Conservation (phyloP, 2,797 vertebrate genomes). For the Tachyglossus aculeatus region DNA sequence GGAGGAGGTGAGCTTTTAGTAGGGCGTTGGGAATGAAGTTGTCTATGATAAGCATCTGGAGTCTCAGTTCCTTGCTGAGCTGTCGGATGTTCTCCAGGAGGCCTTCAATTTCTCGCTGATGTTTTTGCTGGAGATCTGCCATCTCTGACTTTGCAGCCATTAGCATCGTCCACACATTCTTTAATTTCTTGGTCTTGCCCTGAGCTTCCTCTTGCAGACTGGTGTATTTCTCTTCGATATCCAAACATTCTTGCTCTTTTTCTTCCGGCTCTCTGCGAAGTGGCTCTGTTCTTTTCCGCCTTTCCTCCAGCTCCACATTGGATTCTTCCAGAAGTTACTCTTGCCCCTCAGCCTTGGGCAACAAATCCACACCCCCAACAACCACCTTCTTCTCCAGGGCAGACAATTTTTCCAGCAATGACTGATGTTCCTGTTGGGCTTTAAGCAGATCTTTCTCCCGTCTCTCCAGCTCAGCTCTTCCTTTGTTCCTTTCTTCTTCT, state of each 20-base stretch:
- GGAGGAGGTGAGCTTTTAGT: too few relatives aligned
- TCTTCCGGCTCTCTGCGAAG: conserved; percentile 95
- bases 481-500: conserved; percentile 98
- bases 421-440: conserved; percentile 96
- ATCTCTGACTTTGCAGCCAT: conserved; percentile 99
- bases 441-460: conserved; percentile 97
- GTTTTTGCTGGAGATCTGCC: conserved; percentile 97
- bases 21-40: conserved; percentile 99
- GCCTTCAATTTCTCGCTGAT: conserved; percentile 96
- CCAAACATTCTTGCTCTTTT: conserved; percentile 99
- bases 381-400: conserved; percentile 97
- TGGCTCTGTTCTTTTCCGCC: conserved; percentile 91
- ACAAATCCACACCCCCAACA: conserved; percentile 95
- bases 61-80: conserved; percentile 93
- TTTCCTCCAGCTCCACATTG: conserved; percentile 95
- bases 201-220: conserved; percentile 97
- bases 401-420: conserved; percentile 91
- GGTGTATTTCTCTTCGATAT: conserved; percentile 98
- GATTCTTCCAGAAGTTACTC: conserved; percentile 97
- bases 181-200: conserved; percentile 97
- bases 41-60: conserved; percentile 98
- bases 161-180: conserved; percentile 99
- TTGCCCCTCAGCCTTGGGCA: conserved; percentile 98
- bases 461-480: conserved; percentile 94
- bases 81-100: conserved; percentile 96